Evolutionary conservation across 1,140 invertebrate genomes (phyloP), one percentile per base, ranked within the genome.

Genomic region (Muscidifurax raptorellus): DNA sequence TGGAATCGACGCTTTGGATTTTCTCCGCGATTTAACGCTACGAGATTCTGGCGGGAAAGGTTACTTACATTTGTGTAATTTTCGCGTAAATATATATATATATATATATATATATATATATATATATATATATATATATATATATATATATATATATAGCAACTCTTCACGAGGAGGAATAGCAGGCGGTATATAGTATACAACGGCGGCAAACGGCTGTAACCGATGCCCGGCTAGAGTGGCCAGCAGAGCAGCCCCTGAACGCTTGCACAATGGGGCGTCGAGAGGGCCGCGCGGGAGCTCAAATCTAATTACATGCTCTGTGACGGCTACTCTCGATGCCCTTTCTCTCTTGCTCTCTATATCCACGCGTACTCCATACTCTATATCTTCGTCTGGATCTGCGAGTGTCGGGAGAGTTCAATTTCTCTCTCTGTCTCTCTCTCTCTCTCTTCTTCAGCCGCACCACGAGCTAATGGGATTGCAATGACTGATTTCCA

Each of bases 281-380:
- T 72, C 52, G 86, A 77, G 87, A 32, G 87, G 83, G 79, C 67
- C 36, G 75, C 30, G 85, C 87, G 87, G 87, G 87, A 87, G 88
- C 74, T 88, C 88, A 90, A 91, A 91, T 91, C 90, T 91, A 91
- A 91, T 91, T 91, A 91, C 91, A 91, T 89, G 90, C 88, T 89
- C 91, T 36, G 82, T 90, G 91, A 92, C 90, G 91, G 90, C 88
- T 90, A 89, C 87, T 30, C 82, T 90, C 88, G 90, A 91, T 89
- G 87, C 85, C 77, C 87, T 83, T 10, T 79, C 64, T 69, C 66
- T 75, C 79, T 77, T 66, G 22, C 69, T 77, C 71, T 64, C 47
- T 12, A 12, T 5, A 59, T 36, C 67, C 84, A 5, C 59, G n/a
- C 27, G 22, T 15, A n/a, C 52, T 71, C n/a, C n/a, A 32, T 36